These are phyloP conservation scores for Micrasema minimum DNA, from an alignment of 1,140 invertebrate genomes.

Conservation along the genomic window DNA sequence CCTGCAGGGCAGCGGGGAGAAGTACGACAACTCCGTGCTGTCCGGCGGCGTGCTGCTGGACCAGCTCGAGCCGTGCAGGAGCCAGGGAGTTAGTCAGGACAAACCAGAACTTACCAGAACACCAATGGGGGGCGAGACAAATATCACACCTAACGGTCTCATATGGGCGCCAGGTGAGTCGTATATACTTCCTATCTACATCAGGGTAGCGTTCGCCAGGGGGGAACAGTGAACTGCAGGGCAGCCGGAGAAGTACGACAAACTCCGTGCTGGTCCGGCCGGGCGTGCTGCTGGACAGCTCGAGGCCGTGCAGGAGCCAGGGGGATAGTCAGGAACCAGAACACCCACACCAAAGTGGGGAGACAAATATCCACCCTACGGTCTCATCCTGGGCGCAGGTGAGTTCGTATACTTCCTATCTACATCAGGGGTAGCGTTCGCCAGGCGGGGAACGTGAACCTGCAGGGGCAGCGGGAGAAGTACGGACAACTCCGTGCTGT, in stretches of 20 bases:
- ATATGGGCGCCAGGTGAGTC: constrained; percentile 38
- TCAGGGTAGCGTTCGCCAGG: constrained; percentile 64
- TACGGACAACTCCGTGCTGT: too few relatives aligned
- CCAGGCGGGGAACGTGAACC: too few relatives aligned
- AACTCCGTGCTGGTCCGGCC: constrained; percentile 27
- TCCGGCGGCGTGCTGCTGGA: constrained; percentile 35
- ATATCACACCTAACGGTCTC: constrained; percentile 43
- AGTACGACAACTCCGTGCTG: constrained; percentile 27
- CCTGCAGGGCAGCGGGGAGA: not conserved
- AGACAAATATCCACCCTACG: constrained; percentile 45
- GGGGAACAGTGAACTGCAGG: constrained; percentile 57
- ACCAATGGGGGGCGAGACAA: constrained; percentile 10
- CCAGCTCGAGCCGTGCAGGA: constrained; percentile 29
- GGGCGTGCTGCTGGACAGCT: too few relatives aligned
- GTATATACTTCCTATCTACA: too few relatives aligned
- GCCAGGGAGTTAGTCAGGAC: not conserved
- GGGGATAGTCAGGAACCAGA: too few relatives aligned
- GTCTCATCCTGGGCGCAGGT: constrained; percentile 35
- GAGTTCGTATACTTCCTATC: too few relatives aligned
- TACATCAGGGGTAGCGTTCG: too few relatives aligned
- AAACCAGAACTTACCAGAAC: not conserved
- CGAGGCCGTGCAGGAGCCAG: too few relatives aligned
- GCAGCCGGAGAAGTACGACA: constrained; percentile 11
- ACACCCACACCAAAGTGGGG: too few relatives aligned
- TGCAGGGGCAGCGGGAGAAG: too few relatives aligned